Percentiles rank a stretch among this genome's conserved stretches.
Evolutionary conservation across 1,140 invertebrate genomes (phyloP).

Genomic region (Phocides pigmalion): DNA sequence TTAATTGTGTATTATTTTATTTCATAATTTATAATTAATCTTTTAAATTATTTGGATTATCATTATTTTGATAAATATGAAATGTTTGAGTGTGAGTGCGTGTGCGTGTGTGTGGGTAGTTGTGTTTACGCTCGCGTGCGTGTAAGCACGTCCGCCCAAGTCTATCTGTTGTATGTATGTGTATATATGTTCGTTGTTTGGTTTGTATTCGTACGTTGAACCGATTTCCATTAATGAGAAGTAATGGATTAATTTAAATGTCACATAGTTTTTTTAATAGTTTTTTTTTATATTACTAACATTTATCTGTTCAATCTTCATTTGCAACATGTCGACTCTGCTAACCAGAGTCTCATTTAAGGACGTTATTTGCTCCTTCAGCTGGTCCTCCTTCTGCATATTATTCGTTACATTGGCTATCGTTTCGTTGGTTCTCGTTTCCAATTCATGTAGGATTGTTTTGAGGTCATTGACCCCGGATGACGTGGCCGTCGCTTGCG

Average conservation of each 20-base stretch:
- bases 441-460: slow-evolving; percentile 56
- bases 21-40: too few species aligned
- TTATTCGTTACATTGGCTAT: slow-evolving; percentile 59
- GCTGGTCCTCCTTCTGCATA: slow-evolving; percentile 50
- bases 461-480: slow-evolving; percentile 66
- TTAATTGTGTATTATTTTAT: too few species aligned
- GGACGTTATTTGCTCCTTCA: slow-evolving; percentile 47
- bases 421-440: slow-evolving; percentile 65
- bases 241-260: neutral
- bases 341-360: slow-evolving; percentile 57
- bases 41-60: too few species aligned
- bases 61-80: too few species aligned
- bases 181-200: too few species aligned
- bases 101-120: too few species aligned
- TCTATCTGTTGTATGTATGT: too few species aligned
- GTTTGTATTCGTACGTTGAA: too few species aligned
- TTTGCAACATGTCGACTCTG: slow-evolving; percentile 57
- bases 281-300: slow-evolving; percentile 45
- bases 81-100: too few species aligned
- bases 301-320: slow-evolving; percentile 59
- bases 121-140: too few species aligned
- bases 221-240: neutral
- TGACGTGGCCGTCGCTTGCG: slow-evolving; percentile 61
- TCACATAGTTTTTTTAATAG: neutral
- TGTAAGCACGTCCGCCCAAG: too few species aligned